Evolutionary conservation across 2,113 vertebrate genomes (phyloP), one percentile per base, ranked within the genome.

Genomic region (Lanius collurio): DNA sequence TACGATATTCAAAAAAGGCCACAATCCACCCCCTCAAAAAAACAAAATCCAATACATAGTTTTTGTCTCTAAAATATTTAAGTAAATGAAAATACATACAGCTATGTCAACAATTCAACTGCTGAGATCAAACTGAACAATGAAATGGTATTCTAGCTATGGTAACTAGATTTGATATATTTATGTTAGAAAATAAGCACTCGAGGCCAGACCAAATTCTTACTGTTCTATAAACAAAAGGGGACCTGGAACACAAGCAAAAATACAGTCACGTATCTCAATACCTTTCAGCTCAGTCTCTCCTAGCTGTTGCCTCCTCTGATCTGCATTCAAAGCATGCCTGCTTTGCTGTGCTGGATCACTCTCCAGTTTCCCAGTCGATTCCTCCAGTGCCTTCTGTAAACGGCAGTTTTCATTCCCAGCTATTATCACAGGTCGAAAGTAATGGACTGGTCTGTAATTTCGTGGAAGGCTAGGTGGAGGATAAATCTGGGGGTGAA

Each of bases 391-490:
- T 1, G 97, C 98, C 71, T 98, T 98, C 7, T 95, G 98, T 69
- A 99, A 55, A 4, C 39, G 91, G 3, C 91, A 85, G 71, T 98
- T 99, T 56, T 98, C 97, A 9, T n/a, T 82, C 3, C 96, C 96
- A 9, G 97, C 75, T 30, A 96, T 78, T 13, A 99, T 42, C n/a
- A 98, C 90, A 0, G 99, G 98, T 14, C 97, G 96, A 74, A 99
- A 99, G 59, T 98, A 98, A 95, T 98, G 99, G 31, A 99, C 97
- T 0, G 99, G 99, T 11, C 98, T 98, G 76, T 98, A 99, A 91
- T 98, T 97, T 8, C 96, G 96, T 35, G 99, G 99, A 73, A 99
- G 96, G 33, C 89, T 62, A 35, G 99, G 99, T 1, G 99, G 98
- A n/a, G 97, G 98, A 68, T 99, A 99, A 68, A 98, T 74, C 99